phyloP scores from a whole-genome alignment of 2,888 invertebrate species.

The Cyclophora punctaria region DNA sequence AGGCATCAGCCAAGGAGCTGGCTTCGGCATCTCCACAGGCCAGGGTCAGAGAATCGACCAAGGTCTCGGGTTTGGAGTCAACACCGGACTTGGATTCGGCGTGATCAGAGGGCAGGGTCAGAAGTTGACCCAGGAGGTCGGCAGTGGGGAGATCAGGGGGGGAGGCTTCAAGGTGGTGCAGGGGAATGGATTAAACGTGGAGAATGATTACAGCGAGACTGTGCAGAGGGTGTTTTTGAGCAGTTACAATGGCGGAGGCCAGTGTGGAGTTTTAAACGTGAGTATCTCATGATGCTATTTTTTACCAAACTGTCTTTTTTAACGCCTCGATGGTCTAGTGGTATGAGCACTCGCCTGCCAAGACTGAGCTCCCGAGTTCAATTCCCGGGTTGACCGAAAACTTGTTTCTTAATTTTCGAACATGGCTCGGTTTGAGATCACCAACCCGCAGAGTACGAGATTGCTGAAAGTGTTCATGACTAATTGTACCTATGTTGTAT shows the following conservation, averaged over 20 bases:
- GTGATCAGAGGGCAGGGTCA: conserved; percentile 19
- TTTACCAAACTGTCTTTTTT: too few relatives aligned
- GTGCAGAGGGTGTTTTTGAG: conserved; percentile 44
- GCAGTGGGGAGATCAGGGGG: conserved; percentile 14
- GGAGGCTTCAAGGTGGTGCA: conserved; percentile 17
- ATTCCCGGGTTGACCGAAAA: too few relatives aligned
- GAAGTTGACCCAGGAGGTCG: conserved; percentile 17
- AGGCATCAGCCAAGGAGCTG: conserved; percentile 5
- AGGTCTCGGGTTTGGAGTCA: conserved; percentile 11
- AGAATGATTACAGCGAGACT: conserved; percentile 45
- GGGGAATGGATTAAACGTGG: conserved; percentile 26
- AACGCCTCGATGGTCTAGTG: too few relatives aligned
- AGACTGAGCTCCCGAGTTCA: too few relatives aligned
- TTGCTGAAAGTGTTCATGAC: too few relatives aligned
- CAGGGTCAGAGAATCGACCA: conserved; percentile 9
- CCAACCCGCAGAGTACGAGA: too few relatives aligned
- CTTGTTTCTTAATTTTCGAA: too few relatives aligned
- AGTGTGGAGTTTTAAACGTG: conserved; percentile 58
- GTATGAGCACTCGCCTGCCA: too few relatives aligned
- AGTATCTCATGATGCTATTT: conserved; percentile 20
- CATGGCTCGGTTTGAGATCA: too few relatives aligned
- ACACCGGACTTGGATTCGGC: conserved; percentile 13
- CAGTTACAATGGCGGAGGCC: conserved; percentile 42
- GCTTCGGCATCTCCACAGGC: conserved; percentile 4
- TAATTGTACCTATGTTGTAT: too few relatives aligned